These are phyloP conservation scores for Neomonachus schauinslandi DNA, from an alignment of 2,113 vertebrate genomes.

Conservation along the genomic window DNA sequence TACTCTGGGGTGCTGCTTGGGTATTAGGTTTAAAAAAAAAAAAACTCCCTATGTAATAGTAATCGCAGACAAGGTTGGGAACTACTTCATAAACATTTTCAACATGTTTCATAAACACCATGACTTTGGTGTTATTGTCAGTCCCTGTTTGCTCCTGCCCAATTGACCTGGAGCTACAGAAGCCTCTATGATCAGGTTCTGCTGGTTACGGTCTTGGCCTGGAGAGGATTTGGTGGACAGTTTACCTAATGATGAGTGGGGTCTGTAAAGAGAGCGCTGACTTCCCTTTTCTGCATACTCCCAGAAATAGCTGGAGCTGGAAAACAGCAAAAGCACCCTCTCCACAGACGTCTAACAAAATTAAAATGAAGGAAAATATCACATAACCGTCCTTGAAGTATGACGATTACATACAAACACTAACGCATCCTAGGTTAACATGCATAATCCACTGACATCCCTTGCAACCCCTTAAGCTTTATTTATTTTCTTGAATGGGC, in stretches of 20 bases:
- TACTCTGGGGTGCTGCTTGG: not conserved
- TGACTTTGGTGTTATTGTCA: not conserved
- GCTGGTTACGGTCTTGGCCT: not conserved
- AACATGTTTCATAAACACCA: too few relatives aligned
- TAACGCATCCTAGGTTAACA: not conserved
- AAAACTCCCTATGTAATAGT: not conserved
- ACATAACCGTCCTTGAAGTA: not conserved
- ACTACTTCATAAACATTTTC: not conserved
- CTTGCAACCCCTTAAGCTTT: not conserved
- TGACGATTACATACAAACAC: not conserved
- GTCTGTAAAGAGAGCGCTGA: not conserved
- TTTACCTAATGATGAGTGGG: not conserved
- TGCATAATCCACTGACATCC: not conserved
- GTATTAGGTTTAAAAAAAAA: not conserved
- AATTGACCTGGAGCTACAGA: not conserved
- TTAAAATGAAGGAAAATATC: constrained; percentile 10
- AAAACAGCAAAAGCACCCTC: not conserved
- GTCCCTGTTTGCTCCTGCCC: not conserved
- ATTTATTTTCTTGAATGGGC: not conserved
- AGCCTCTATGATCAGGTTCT: not conserved
- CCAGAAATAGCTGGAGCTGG: not conserved
- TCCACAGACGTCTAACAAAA: not conserved
- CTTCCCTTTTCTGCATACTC: not conserved
- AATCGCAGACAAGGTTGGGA: not conserved
- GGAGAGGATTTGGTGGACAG: not conserved